Evolutionary conservation across 2,888 invertebrate genomes (phyloP), one percentile per base, ranked within the genome.

Genomic region (Drosophila mettleri): DNA sequence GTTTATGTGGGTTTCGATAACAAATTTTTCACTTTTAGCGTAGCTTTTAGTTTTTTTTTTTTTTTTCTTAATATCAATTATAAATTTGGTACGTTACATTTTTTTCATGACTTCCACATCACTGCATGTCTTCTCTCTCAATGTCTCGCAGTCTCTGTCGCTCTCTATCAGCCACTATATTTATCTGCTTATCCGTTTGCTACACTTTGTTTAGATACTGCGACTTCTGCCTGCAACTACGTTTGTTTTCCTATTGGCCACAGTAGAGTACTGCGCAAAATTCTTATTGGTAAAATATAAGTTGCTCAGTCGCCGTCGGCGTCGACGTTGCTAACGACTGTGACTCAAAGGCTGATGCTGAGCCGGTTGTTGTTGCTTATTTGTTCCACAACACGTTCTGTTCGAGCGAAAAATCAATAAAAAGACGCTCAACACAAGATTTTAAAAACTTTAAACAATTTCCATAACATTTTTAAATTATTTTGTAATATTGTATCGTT

Each of bases 261-360:
- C 53, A 59, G 41, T 34, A 45, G 22, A 33, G 66, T 62, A 80
- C 79, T 79, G 75, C 66, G 78, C 60, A 78, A 69, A 74, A 71
- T 71, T 81, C 62, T 70, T 82, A 78, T 71, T 76, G 83, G 66
- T 65, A 76, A 76, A 70, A 41, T 59, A 20, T 59, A 22, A 33
- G 59, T 45, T 33, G 45, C 61, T 61, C 49, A 39, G 54, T 39
- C 41, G 41, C 43, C 8, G 61, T 38, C 29, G 59, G 22, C 36
- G 74, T 39, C 38, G 16, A 20, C 18, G 27, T 39, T 43, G 27
- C n/a, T 53, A 36, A 18, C 14, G 58, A 29, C 43, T 12, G 43
- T 38, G 49, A 16, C 29, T 34, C 22, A 70, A 73, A 78, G 80
- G 75, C 78, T 78, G 80, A 78, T 77, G 72, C 72, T 72, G 57